Conservation (phyloP, 2,797 vertebrate genomes). For the Notoglanidium macrostoma region DNA sequence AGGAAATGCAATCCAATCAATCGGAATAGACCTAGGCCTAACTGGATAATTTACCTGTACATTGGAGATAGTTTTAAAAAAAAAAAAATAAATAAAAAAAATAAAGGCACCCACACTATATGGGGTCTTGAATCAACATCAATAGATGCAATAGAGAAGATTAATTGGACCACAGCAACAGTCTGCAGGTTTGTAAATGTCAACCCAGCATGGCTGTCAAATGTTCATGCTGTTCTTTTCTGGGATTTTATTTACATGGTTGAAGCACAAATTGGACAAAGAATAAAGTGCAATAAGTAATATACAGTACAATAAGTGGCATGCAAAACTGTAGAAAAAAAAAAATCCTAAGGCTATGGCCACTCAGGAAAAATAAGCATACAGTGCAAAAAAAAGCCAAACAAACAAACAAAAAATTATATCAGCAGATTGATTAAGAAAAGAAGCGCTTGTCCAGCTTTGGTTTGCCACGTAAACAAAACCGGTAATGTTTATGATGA, state of each 20-base stretch:
- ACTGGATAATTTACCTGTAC: neutral
- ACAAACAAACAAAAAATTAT: too few species aligned
- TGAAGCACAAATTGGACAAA: conserved; percentile 37
- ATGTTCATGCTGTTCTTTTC: conserved; percentile 29
- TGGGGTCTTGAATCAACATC: conserved; percentile 16
- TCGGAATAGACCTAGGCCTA: neutral
- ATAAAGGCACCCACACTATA: neutral
- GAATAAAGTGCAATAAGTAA: conserved; percentile 55
- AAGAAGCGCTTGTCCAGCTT: conserved; percentile 41
- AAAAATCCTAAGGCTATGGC: neutral
- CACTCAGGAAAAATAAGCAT: neutral
- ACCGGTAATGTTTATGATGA: conserved; percentile 33
- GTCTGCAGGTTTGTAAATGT: conserved; percentile 28
- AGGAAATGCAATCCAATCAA: neutral
- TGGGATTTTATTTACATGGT: conserved; percentile 47
- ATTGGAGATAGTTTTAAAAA: neutral
- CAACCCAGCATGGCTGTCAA: conserved; percentile 35
- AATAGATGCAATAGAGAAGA: conserved; percentile 4
- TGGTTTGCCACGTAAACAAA: conserved; percentile 48
- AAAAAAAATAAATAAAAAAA: neutral
- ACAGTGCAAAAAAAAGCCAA: neutral
- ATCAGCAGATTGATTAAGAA: neutral
- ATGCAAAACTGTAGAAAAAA: conserved; percentile 2
- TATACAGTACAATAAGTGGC: conserved; percentile 48
- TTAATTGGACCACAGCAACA: neutral